Base-by-base conservation (phyloP, 1,140 invertebrate genomes). In the Eumeta japonica region DNA sequence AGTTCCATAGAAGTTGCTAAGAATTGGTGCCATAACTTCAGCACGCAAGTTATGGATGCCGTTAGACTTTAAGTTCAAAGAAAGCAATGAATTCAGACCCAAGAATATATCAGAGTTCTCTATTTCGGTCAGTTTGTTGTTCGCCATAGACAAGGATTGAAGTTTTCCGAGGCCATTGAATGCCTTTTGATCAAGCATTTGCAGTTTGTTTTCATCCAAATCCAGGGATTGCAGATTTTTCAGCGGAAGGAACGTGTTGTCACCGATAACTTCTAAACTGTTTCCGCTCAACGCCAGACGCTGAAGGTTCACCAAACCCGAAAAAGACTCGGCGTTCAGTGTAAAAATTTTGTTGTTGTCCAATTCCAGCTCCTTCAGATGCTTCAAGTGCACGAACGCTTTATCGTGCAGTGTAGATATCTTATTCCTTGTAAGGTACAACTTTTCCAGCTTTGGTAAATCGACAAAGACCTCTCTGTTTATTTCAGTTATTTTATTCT, bases 191-290 rank as follows among this genome's bases (percentile, higher is more conserved):
- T 83, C 82, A 9, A 92, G 80, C 50, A 81, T 79, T 55, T 81
- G 62, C 35, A 76, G 66, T 32, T 79, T 76, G 68, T 92, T 91
- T 32, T 81, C 79, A 50, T 84, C 85, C 41, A 92, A 67, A 49
- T 86, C 80, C 28, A 92, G 67, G 14, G 85, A 82, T 37, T 77
- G 66, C 0, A 92, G 52, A 48, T 62, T 81, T 77, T 48, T 80
- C 45, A 90, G 72, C 40, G 89, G 86, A 3, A 81, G 68, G 66
- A 92, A 92, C 9, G 82, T 85, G 20, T 82, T 78, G 16, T 88
- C 85, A 1, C 84, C 85, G 28, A 91, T 79, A 36, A 86, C 83
- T 32, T 81, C 80, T 16, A 91, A 76, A 39, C 72, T 68, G 52
- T 91, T 90, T 4, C 74, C 66, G 2, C 81, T 80, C 12, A 90